Evolutionary conservation across 64 coral and sea anemone species (phyloP).

Genomic region (Platygyra sinensis): DNA sequence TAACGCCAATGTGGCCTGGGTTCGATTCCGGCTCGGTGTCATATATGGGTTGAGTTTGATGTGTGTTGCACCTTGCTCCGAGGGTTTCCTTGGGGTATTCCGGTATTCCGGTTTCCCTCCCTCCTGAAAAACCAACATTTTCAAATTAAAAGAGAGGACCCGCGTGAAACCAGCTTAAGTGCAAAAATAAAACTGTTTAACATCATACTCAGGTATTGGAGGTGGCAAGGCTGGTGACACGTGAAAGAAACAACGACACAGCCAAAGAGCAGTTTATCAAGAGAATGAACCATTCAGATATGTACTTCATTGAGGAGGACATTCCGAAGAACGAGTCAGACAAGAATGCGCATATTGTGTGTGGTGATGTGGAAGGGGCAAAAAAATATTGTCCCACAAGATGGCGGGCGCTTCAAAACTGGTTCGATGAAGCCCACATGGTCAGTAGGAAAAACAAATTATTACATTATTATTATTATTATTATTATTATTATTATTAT

Average conservation of each 20-base stretch:
- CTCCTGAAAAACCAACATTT: too few species aligned
- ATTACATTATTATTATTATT: too few species aligned
- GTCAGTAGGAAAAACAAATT: slow-evolving; percentile 2
- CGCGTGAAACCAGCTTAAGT: too few species aligned
- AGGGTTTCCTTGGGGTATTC: too few species aligned
- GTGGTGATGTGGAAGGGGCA: slow-evolving; percentile 51
- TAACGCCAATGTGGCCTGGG: too few species aligned
- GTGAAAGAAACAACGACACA: slow-evolving; percentile 39
- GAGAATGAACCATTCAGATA: slow-evolving; percentile 70
- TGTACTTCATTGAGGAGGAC: slow-evolving; percentile 65
- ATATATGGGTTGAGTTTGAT: too few species aligned
- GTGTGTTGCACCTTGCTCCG: too few species aligned
- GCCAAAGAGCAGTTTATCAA: slow-evolving; percentile 62
- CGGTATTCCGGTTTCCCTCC: too few species aligned
- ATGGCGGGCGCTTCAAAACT: slow-evolving; percentile 64
- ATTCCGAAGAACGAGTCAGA: slow-evolving; percentile 68
- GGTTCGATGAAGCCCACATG: slow-evolving; percentile 55
- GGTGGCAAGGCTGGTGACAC: slow-evolving; percentile 58
- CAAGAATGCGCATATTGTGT: slow-evolving; percentile 48
- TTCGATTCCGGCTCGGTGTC: too few species aligned
- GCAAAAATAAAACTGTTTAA: too few species aligned
- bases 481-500: too few species aligned
- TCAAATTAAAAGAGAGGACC: too few species aligned
- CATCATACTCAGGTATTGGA: slow-evolving; percentile 43
- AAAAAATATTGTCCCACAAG: slow-evolving; percentile 63